Conservation (phyloP, 2,113 vertebrate species). For the Pogonocichla stellata region DNA sequence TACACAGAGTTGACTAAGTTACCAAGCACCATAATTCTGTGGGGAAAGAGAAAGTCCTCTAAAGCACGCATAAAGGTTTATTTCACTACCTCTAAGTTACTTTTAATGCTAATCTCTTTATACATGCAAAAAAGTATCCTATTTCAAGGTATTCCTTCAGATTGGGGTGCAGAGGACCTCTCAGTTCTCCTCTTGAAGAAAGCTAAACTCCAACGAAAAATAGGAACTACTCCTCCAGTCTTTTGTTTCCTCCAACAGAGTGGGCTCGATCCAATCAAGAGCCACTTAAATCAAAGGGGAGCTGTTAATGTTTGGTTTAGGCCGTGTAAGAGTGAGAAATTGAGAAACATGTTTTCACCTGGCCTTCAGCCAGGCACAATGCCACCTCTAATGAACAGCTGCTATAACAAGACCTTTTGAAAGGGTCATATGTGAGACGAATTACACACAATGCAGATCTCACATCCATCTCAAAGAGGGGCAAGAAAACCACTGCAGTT, state of each 20-base stretch:
- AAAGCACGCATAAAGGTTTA: background rate
- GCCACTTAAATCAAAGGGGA: background rate
- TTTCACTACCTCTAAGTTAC: background rate
- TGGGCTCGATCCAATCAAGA: background rate
- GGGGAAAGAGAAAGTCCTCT: background rate
- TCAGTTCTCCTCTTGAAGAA: background rate
- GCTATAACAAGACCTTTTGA: background rate
- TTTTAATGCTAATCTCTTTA: background rate
- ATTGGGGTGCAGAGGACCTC: background rate
- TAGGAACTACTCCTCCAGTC: background rate
- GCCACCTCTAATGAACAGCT: constrained; percentile 5
- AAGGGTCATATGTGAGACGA: background rate
- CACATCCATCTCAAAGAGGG: background rate
- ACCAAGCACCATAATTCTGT: background rate
- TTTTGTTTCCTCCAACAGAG: background rate
- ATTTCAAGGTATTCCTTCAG: background rate
- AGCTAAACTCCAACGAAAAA: background rate
- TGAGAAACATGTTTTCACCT: constrained; percentile 24
- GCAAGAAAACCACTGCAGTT: background rate
- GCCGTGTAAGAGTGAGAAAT: background rate
- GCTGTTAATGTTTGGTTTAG: background rate
- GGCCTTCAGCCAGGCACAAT: background rate
- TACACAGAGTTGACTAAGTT: background rate
- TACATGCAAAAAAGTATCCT: background rate
- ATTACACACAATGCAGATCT: background rate